These are phyloP conservation scores for Diuraphis noxia DNA, from an alignment of 1,140 invertebrate genomes.

Conservation along the genomic window DNA sequence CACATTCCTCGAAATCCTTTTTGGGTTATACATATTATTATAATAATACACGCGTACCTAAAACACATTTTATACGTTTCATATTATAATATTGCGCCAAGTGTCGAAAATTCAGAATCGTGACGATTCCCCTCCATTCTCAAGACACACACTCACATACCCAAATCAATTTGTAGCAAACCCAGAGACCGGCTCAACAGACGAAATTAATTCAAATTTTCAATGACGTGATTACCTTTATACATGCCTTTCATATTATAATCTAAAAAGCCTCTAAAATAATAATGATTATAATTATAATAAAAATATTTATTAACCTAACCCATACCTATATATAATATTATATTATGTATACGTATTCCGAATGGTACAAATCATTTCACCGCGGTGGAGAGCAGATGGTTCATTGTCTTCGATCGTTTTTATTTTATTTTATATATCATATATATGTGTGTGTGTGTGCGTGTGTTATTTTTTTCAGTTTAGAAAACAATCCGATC, in stretches of 20 bases:
- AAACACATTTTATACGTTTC: not conserved
- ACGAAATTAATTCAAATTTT: not conserved
- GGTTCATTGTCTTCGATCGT: slow-evolving; percentile 48
- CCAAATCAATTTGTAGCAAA: not conserved
- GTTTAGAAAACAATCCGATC: slow-evolving; percentile 53
- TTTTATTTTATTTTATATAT: slow-evolving; percentile 24
- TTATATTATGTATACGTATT: not conserved
- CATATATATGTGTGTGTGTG: not conserved
- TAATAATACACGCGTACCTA: not conserved
- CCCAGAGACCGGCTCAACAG: not conserved
- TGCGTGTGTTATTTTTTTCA: slow-evolving; percentile 25
- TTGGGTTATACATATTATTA: not conserved
- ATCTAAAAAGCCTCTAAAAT: not conserved
- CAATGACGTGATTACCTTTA: not conserved
- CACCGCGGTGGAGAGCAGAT: slow-evolving; percentile 25
- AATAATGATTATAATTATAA: not conserved
- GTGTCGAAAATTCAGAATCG: not conserved
- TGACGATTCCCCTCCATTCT: not conserved
- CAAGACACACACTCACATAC: not conserved
- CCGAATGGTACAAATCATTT: slow-evolving; percentile 46
- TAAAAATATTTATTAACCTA: not conserved
- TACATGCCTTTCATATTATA: not conserved
- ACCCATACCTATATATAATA: not conserved
- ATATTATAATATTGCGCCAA: not conserved
- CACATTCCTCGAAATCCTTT: slow-evolving; percentile 29